Conservation (phyloP, 1,140 invertebrate species). For the Scylla paramamosain region DNA sequence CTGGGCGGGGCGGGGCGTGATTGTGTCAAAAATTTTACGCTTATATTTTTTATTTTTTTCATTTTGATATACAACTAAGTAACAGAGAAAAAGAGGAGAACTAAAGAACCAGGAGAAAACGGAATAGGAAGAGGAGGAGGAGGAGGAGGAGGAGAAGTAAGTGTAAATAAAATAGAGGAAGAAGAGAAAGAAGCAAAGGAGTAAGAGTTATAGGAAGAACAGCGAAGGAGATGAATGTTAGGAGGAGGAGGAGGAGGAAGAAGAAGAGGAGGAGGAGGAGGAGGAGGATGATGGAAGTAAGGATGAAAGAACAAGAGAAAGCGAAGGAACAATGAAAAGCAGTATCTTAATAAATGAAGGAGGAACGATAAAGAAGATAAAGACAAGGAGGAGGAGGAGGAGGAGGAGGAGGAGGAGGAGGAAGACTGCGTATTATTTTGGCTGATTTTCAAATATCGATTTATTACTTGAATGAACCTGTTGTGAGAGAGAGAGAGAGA, state of each 20-base stretch:
- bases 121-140: not conserved
- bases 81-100: not conserved
- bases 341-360: no score
- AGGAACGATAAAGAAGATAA: no score
- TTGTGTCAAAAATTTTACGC: not conserved
- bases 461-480: not conserved
- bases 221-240: no score
- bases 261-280: not conserved
- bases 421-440: not conserved
- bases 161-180: no score
- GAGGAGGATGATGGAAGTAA: no score
- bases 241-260: not conserved
- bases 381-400: not conserved
- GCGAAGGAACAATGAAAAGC: not conserved
- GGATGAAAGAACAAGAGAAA: not conserved
- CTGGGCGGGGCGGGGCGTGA: no score
- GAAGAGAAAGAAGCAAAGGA: no score
- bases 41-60: not conserved
- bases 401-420: not conserved
- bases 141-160: not conserved
- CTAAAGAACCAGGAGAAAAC: not conserved
- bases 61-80: not conserved
- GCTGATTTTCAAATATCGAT: constrained; percentile 23
- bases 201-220: no score
- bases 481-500: no score